These are phyloP conservation scores for Balanococcus diminutus DNA, from an alignment of 2,888 invertebrate species.

Conservation along the genomic window DNA sequence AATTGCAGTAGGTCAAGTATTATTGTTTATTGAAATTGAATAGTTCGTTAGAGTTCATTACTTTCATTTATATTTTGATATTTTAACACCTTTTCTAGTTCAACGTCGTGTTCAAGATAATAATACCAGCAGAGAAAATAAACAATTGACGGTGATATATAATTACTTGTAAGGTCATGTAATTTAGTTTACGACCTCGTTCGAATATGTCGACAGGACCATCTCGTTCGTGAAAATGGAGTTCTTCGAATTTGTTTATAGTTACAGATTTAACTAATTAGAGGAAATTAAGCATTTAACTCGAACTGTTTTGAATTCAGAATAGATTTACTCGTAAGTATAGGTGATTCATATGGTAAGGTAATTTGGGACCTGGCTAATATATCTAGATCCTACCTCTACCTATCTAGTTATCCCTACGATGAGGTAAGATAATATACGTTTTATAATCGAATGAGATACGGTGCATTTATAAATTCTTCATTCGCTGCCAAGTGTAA, in stretches of 20 bases:
- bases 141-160: conserved; percentile 24
- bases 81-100: conserved; percentile 29
- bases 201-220: background rate
- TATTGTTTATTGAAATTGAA: conserved; percentile 29
- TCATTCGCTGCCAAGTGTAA: background rate
- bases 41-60: conserved; percentile 38
- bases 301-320: background rate
- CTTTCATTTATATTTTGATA: conserved; percentile 40
- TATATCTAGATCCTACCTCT: too few species aligned
- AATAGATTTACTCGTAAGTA: too few species aligned
- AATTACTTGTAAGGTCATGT: conserved; percentile 35
- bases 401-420: too few species aligned
- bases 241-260: background rate
- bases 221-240: background rate
- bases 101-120: conserved; percentile 10
- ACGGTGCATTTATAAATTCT: background rate
- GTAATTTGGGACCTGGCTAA: too few species aligned
- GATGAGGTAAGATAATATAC: too few species aligned
- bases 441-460: background rate
- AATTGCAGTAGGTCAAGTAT: conserved; percentile 29
- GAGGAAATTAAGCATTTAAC: background rate
- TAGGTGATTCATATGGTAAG: too few species aligned
- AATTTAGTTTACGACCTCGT: conserved; percentile 37
- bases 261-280: background rate
- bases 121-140: conserved; percentile 31